These are phyloP conservation scores for Stratiomys singularior DNA, from an alignment of 2,888 invertebrate species.

Conservation along the genomic window DNA sequence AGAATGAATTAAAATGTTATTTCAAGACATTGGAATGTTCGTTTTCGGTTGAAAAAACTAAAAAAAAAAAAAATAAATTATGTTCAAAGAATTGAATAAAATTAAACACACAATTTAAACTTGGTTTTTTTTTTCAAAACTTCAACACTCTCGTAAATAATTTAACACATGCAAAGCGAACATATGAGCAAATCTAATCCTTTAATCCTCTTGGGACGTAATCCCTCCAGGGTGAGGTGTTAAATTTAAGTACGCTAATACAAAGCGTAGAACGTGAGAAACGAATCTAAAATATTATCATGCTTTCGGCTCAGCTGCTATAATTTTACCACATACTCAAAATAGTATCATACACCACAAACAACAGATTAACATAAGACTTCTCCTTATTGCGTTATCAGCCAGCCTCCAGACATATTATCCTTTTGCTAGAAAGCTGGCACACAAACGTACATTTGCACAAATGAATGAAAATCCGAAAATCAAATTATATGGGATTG, in stretches of 20 bases:
- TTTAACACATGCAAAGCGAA: no score
- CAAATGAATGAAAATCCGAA: constrained; percentile 43
- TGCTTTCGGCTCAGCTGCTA: constrained; percentile 10
- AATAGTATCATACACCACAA: constrained; percentile 42
- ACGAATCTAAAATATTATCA: not conserved
- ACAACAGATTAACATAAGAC: constrained; percentile 51
- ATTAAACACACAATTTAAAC: no score
- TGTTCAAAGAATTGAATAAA: no score
- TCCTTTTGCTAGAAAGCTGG: constrained; percentile 11
- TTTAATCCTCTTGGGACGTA: no score
- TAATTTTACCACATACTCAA: constrained; percentile 34
- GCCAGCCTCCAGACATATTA: constrained; percentile 45
- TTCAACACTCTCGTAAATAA: no score
- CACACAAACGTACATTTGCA: not conserved
- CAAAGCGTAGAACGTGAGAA: constrained; percentile 10
- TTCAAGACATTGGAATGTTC: no score
- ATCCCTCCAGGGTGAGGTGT: not conserved
- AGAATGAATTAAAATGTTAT: no score
- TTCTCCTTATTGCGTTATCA: constrained; percentile 49
- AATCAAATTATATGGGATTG: constrained; percentile 39
- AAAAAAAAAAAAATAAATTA: no score
- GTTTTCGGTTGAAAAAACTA: no score
- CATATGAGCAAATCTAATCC: no score
- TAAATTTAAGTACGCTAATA: not conserved
- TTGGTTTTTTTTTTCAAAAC: no score